A percentile compares a stretch with the other conserved stretches of the same genome.
These are phyloP conservation scores for Halocynthia roretzi DNA, from an alignment of 23 tunicate species.

Conservation along the genomic window DNA sequence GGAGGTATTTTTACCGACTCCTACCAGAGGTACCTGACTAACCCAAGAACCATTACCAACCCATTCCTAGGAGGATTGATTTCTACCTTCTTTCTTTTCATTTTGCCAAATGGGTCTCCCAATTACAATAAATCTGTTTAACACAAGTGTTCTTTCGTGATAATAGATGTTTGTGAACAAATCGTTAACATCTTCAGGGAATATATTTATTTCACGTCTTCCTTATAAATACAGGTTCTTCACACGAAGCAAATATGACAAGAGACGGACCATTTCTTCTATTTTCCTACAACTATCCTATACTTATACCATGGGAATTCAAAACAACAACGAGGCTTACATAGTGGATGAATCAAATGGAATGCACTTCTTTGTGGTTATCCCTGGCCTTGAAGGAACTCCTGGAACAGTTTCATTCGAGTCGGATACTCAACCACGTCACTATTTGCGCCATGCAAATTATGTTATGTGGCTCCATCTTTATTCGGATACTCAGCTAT, in stretches of 20 bases:
- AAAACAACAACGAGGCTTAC: slow-evolving; percentile 32
- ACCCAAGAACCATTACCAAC: too few species aligned
- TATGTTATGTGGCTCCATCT: slow-evolving; percentile 28
- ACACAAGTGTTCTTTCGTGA: too few species aligned
- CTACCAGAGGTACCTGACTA: too few species aligned
- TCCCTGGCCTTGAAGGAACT: slow-evolving; percentile 39
- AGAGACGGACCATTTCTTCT: slow-evolving; percentile 43
- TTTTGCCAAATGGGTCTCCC: too few species aligned
- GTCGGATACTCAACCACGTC: slow-evolving; percentile 34
- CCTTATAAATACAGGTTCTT: slow-evolving; percentile 9
- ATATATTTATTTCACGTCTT: too few species aligned
- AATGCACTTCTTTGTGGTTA: slow-evolving; percentile 35
- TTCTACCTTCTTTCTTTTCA: too few species aligned
- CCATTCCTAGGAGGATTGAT: too few species aligned
- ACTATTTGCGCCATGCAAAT: slow-evolving; percentile 35
- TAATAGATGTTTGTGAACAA: too few species aligned
- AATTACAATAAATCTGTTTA: too few species aligned
- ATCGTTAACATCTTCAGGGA: too few species aligned
- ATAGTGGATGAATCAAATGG: slow-evolving; percentile 1
- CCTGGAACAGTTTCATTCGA: slow-evolving; percentile 54
- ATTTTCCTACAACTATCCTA: slow-evolving; percentile 56
- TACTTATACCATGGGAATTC: slow-evolving; percentile 32
- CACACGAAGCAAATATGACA: slow-evolving; percentile 24
- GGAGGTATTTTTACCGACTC: too few species aligned
- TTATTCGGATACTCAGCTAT: slow-evolving; percentile 22